A percentile compares a stretch with the other conserved stretches of the same genome.
These are phyloP conservation scores for Noctua janthe DNA, from an alignment of 2,888 invertebrate genomes.

Conservation along the genomic window DNA sequence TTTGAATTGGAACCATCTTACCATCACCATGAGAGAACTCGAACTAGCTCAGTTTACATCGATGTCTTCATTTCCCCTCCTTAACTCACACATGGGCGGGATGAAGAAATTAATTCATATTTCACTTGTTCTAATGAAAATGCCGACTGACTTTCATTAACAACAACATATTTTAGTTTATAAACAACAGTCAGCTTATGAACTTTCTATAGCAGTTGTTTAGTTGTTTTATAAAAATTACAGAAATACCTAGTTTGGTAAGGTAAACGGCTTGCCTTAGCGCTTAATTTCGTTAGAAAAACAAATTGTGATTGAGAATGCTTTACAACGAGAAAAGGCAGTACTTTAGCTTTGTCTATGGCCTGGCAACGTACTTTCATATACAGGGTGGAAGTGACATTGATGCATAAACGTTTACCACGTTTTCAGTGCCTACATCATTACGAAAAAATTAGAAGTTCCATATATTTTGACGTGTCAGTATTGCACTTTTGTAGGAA, in stretches of 20 bases:
- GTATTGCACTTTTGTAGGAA: too few relatives aligned
- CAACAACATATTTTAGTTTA: constrained; percentile 30
- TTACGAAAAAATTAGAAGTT: too few relatives aligned
- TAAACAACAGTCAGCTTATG: constrained; percentile 24
- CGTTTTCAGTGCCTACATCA: neutral
- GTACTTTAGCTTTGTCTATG: neutral
- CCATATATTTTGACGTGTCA: too few relatives aligned
- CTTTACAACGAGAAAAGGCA: neutral
- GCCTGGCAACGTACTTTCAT: neutral
- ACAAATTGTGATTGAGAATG: neutral
- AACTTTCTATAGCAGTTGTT: constrained; percentile 24
- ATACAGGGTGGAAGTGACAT: too few relatives aligned
- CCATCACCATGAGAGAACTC: neutral
- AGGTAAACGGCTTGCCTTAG: neutral
- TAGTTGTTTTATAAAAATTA: constrained; percentile 7
- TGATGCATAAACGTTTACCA: neutral
- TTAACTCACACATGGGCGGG: constrained; percentile 73
- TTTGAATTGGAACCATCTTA: neutral
- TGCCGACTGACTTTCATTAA: constrained; percentile 66
- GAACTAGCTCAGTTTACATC: constrained; percentile 23
- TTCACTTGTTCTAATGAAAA: constrained; percentile 81
- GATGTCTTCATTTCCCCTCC: constrained; percentile 59
- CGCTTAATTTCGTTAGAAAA: neutral
- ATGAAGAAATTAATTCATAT: constrained; percentile 86
- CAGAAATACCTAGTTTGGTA: neutral